phyloP scores from a whole-genome alignment of 2,113 vertebrate genomes.

The Rhineura floridana region DNA sequence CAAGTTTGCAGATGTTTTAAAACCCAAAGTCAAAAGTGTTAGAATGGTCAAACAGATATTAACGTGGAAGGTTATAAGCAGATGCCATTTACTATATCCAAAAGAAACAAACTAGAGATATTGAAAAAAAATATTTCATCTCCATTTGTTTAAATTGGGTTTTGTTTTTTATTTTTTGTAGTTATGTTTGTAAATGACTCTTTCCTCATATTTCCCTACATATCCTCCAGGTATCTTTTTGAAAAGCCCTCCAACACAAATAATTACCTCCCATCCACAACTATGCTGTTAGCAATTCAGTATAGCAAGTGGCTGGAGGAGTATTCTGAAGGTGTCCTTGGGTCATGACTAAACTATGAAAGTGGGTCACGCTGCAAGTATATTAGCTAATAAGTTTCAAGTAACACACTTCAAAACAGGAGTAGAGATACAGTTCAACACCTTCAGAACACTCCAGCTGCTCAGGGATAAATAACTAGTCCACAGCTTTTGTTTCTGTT shows the following conservation, averaged over 20 bases:
- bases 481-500: not conserved
- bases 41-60: not conserved
- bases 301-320: not conserved
- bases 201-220: not conserved
- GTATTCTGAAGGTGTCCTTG: conserved; percentile 14
- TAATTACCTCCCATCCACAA: not conserved
- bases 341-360: not conserved
- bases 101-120: not conserved
- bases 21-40: not conserved
- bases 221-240: not conserved
- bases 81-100: not conserved
- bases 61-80: not conserved
- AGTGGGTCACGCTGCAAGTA: rapidly evolving
- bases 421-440: not conserved
- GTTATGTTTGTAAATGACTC: not conserved
- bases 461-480: not conserved
- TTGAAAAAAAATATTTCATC: not conserved
- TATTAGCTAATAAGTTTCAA: not conserved
- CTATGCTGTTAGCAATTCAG: not conserved
- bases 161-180: not conserved
- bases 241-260: not conserved
- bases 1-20: not conserved
- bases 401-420: conserved; percentile 1
- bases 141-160: not conserved
- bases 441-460: not conserved